phyloP scores from a whole-genome alignment of 2,113 vertebrate species.

The Elaphurus davidianus region DNA sequence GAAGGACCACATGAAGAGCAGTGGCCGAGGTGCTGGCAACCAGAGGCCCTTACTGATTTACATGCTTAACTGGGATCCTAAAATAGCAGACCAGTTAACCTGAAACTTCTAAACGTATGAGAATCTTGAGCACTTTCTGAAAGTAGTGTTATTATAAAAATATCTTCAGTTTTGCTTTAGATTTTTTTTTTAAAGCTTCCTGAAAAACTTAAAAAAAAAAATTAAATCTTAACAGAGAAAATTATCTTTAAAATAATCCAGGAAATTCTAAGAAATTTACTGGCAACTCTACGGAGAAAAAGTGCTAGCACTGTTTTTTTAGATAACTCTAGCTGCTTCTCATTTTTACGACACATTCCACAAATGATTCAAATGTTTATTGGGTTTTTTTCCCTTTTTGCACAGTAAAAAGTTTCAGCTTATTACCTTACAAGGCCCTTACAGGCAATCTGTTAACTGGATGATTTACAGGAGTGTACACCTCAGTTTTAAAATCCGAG shows the following conservation, averaged over 20 bases:
- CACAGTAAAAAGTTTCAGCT: background rate
- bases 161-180: background rate
- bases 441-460: background rate
- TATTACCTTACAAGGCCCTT: slow-evolving; percentile 22
- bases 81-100: background rate
- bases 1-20: background rate
- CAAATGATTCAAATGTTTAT: background rate
- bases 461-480: background rate
- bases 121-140: slow-evolving; percentile 27
- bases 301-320: slow-evolving; percentile 28
- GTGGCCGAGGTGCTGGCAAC: background rate
- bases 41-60: background rate
- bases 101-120: background rate
- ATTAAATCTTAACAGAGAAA: slow-evolving; percentile 4
- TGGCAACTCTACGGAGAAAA: slow-evolving; percentile 8
- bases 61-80: background rate
- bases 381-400: background rate
- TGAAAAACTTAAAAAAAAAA: background rate
- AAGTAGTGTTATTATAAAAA: background rate
- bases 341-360: slow-evolving; percentile 36
- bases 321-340: background rate
- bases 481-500: background rate
- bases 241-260: slow-evolving; percentile 12
- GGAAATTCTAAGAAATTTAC: slow-evolving; percentile 1
- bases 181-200: background rate